Percentiles rank a stretch among this genome's conserved stretches.
Evolutionary conservation across 1,140 invertebrate species (phyloP).

Genomic region (Cecropterus lyciades): DNA sequence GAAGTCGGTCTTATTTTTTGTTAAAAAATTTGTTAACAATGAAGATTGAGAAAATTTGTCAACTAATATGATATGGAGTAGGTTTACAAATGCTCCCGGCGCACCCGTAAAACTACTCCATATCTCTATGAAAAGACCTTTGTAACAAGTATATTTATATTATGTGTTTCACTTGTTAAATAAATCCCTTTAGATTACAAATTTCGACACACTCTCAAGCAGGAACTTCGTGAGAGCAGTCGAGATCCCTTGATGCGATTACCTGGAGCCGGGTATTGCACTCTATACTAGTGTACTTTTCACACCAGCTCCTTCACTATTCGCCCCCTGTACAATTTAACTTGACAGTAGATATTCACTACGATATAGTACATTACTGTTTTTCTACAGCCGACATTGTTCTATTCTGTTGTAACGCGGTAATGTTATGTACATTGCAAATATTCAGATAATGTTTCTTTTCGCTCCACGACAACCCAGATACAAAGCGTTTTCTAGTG

Average conservation of each 20-base stretch:
- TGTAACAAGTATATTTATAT: too few species aligned
- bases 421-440: background rate
- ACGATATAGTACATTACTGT: background rate
- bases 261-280: background rate
- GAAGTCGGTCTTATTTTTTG: too few species aligned
- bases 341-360: background rate
- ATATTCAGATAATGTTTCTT: slow-evolving; percentile 2
- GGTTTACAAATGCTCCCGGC: too few species aligned
- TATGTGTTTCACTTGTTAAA: too few species aligned
- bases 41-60: too few species aligned
- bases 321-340: too few species aligned
- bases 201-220: background rate
- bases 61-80: too few species aligned
- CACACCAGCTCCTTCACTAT: background rate
- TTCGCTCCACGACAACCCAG: background rate
- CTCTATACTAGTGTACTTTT: background rate
- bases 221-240: background rate
- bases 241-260: background rate
- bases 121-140: too few species aligned
- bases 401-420: background rate
- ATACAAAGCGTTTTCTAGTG: slow-evolving; percentile 14
- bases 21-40: too few species aligned
- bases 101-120: too few species aligned
- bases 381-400: background rate
- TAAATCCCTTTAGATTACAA: background rate